Evolutionary conservation across 2,888 invertebrate species (phyloP).

Genomic region (Lasioglossum malachurum): DNA sequence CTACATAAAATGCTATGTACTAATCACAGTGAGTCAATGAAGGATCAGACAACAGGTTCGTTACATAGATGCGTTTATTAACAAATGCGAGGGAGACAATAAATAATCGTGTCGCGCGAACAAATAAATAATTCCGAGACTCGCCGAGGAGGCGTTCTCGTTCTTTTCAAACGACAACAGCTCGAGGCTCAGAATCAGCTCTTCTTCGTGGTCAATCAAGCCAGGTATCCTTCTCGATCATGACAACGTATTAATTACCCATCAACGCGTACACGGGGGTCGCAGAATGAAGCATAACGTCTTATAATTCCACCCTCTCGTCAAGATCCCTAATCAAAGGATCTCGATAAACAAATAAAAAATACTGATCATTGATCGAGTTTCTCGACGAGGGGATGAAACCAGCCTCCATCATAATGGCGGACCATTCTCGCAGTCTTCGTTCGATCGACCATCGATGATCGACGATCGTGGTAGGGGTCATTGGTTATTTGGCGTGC

Average conservation of each 20-base stretch:
- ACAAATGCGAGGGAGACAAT: constrained; percentile 76
- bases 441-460: constrained; percentile 40
- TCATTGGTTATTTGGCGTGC: constrained; percentile 71
- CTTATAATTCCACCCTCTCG: neutral
- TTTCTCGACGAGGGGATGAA: constrained; percentile 24
- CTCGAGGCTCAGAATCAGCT: constrained; percentile 19
- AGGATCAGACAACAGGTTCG: neutral
- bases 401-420: neutral
- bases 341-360: neutral
- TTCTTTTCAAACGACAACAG: neutral
- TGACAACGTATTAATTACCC: constrained; percentile 14
- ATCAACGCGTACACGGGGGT: constrained; percentile 32
- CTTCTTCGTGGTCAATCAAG: constrained; percentile 28
- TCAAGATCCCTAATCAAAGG: neutral
- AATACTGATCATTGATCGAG: neutral
- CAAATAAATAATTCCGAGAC: constrained; percentile 72
- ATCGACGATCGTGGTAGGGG: constrained; percentile 35
- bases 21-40: neutral
- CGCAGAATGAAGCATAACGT: constrained; percentile 20
- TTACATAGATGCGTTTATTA: constrained; percentile 77
- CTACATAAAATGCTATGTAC: neutral
- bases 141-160: constrained; percentile 11
- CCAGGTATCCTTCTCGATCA: neutral
- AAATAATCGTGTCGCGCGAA: constrained; percentile 75
- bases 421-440: constrained; percentile 46